Base-by-base conservation (phyloP, 2,888 invertebrate genomes). In the Lasioglossum villosulum region DNA sequence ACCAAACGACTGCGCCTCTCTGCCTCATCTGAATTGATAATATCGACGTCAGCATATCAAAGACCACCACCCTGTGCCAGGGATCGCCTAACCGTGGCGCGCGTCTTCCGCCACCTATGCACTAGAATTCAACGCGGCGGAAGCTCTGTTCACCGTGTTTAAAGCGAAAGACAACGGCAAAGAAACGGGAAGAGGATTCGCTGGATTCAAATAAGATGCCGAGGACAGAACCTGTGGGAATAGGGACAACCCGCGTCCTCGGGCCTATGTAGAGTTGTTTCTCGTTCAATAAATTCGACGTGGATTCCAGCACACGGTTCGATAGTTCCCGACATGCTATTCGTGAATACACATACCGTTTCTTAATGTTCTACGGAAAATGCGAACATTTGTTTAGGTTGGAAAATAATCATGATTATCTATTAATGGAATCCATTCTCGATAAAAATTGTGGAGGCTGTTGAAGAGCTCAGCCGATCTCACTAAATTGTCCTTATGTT, bases 1-100 rank as follows among this genome's bases (percentile, higher is more conserved):
- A 92, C 92, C 92, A 94, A 94, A 94, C 94, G 94, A 93, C 92
- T 91, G 91, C 89, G 88, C 89, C 89, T 82, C 87, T 88, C 88
- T 86, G 84, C 84, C 92, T 93, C 94, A 95, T 95, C 93, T 95
- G 95, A 95, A 95, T 95, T 95, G 95, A 95, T 95, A 95, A 95
- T 95, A 93, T 92, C 88, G 82, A 92, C 86, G 94, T 94, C 94
- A 93, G 95, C 94, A 94, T 95, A 95, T 95, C 95, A 95, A 95
- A 95, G 95, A 94, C 93, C 88, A 87, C 87, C 88, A 83, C 71
- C 79, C 77, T 30, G 30, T 34, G 68, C 68, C 68, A 19, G 70
- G 78, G 80, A 84, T 86, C 84, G 72, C 85, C 83, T 78, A 83
- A 78, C 80, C 75, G 75, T 37, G 84, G 66, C 83, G 77, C 71